A percentile compares a stretch with the other conserved stretches of the same genome.
phyloP scores from a whole-genome alignment of 2,797 vertebrate species.

The Valencia hispanica region DNA sequence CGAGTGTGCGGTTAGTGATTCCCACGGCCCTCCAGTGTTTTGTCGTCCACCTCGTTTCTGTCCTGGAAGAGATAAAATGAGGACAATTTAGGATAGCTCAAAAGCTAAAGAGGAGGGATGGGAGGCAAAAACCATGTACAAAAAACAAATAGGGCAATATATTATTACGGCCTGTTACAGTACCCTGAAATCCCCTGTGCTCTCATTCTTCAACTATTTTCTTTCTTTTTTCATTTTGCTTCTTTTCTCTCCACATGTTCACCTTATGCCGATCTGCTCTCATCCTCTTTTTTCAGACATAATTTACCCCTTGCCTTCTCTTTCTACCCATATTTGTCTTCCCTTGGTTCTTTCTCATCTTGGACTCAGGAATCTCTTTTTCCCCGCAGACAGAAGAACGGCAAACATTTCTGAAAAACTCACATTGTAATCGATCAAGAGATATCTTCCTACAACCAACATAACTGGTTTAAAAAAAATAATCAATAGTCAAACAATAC shows the following conservation, averaged over 20 bases:
- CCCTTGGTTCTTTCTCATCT: background rate
- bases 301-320: background rate
- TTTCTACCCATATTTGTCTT: background rate
- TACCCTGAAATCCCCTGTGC: slow-evolving; percentile 24
- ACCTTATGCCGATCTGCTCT: background rate
- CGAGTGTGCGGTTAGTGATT: slow-evolving; percentile 67
- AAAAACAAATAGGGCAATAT: slow-evolving; percentile 67
- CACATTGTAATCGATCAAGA: background rate
- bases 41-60: slow-evolving; percentile 53
- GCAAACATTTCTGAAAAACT: slow-evolving; percentile 36
- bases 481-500: background rate
- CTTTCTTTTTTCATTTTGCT: background rate
- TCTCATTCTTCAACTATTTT: slow-evolving; percentile 15
- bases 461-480: slow-evolving; percentile 5
- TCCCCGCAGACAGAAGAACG: slow-evolving; percentile 53
- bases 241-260: background rate
- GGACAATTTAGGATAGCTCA: slow-evolving; percentile 52
- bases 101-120: slow-evolving; percentile 35
- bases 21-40: slow-evolving; percentile 60
- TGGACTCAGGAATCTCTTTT: slow-evolving; percentile 33
- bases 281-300: background rate
- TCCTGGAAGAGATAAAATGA: slow-evolving; percentile 73
- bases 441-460: slow-evolving; percentile 3
- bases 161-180: slow-evolving; percentile 51
- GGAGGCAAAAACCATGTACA: slow-evolving; percentile 29